Evolutionary conservation across 2,888 invertebrate genomes (phyloP).

Genomic region (Carpatolechia fugitivella): DNA sequence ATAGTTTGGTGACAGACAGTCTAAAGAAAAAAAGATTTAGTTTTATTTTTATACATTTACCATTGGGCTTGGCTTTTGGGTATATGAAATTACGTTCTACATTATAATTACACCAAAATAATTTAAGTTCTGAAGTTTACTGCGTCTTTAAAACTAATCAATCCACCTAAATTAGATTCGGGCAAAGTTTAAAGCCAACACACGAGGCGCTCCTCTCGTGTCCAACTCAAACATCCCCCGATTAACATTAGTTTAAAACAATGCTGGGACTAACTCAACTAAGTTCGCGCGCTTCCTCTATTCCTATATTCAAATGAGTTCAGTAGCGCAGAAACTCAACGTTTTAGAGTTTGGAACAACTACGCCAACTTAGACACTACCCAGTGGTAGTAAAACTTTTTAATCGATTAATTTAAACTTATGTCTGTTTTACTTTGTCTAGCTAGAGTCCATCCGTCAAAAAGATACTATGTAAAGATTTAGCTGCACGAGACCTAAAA

Average conservation of each 20-base stretch:
- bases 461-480: not conserved
- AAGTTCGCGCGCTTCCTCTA: constrained; percentile 44
- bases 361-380: constrained; percentile 1
- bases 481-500: not conserved
- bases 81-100: too few species aligned
- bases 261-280: constrained; percentile 42
- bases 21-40: too few species aligned
- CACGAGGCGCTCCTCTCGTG: constrained; percentile 36
- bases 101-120: too few species aligned
- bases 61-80: too few species aligned
- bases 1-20: too few species aligned
- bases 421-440: not conserved
- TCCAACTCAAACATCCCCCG: constrained; percentile 49
- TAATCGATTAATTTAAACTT: constrained; percentile 4
- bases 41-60: too few species aligned
- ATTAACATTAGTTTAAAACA: constrained; percentile 62
- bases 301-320: constrained; percentile 63
- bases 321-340: constrained; percentile 47
- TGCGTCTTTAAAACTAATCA: constrained; percentile 38
- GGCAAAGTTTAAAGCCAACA: constrained; percentile 43
- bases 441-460: not conserved
- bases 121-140: too few species aligned
- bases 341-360: constrained; percentile 31
- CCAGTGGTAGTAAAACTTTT: constrained; percentile 1
- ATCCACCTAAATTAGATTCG: constrained; percentile 50